A percentile compares a stretch with the other conserved stretches of the same genome.
phyloP scores from a whole-genome alignment of 92 coral and sea anemone species.

The Scolanthus callimorphus region DNA sequence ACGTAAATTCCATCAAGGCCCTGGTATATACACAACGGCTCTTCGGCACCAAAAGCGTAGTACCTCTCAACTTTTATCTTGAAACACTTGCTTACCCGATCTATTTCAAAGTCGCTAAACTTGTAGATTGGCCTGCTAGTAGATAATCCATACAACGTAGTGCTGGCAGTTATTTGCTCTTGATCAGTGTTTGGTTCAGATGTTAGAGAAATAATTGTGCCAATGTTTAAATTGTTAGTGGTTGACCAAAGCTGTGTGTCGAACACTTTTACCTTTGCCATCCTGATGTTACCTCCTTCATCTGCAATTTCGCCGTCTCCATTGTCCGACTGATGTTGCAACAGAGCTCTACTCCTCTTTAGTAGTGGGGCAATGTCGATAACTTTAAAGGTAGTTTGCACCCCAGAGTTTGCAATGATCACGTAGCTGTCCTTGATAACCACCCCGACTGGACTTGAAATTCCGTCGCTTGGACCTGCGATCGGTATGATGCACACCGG shows the following conservation, averaged over 20 bases:
- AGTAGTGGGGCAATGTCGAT: constrained; percentile 31
- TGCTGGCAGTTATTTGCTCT: constrained; percentile 14
- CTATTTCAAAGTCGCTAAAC: constrained; percentile 18
- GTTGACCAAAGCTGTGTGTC: constrained; percentile 17
- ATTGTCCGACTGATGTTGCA: too few relatives aligned
- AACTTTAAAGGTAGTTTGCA: constrained; percentile 4
- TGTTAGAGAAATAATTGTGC: constrained; percentile 31
- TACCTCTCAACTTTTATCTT: constrained; percentile 22
- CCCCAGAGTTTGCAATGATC: constrained; percentile 25
- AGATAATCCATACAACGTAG: constrained; percentile 19
- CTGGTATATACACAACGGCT: too few relatives aligned
- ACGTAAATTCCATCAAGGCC: constrained; percentile 27
- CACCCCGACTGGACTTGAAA: constrained; percentile 25
- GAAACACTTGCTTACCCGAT: too few relatives aligned
- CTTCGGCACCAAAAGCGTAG: too few relatives aligned
- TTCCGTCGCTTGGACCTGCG: constrained; percentile 39
- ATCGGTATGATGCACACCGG: constrained; percentile 37
- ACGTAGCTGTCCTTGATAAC: constrained; percentile 13
- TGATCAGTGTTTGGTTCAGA: constrained; percentile 18
- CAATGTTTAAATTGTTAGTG: constrained; percentile 10
- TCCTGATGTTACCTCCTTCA: constrained; percentile 5
- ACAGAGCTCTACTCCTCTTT: too few relatives aligned
- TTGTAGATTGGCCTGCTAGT: constrained; percentile 34
- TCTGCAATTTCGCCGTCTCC: constrained; percentile 8
- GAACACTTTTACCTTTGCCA: constrained; percentile 26